Evolutionary conservation across 1,140 invertebrate genomes (phyloP).

Genomic region (Daktulosphaira vitifoliae): DNA sequence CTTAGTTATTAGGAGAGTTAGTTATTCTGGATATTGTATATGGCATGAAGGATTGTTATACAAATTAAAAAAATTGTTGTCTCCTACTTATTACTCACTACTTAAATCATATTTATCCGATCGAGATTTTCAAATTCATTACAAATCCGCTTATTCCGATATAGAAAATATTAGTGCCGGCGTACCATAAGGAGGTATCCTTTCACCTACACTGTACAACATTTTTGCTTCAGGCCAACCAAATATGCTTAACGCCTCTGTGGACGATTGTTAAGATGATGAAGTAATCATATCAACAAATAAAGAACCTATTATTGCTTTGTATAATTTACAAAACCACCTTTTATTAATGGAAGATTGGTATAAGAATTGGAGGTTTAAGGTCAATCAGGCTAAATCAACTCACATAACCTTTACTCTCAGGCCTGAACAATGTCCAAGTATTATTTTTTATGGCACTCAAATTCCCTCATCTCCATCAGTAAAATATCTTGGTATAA

Average conservation of each 20-base stretch:
- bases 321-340: constrained; percentile 36
- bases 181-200: constrained; percentile 4
- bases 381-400: too few species aligned
- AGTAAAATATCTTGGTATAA: constrained; percentile 7
- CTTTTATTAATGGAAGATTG: too few species aligned
- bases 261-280: constrained; percentile 13
- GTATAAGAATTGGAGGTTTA: too few species aligned
- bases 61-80: constrained; percentile 39
- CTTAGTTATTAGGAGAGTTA: too few species aligned
- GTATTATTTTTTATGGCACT: too few species aligned
- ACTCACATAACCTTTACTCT: constrained; percentile 40
- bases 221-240: not conserved
- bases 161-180: not conserved
- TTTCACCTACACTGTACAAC: constrained; percentile 2
- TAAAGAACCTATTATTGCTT: constrained; percentile 25
- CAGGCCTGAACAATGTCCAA: too few species aligned
- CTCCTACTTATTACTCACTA: not conserved
- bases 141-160: not conserved
- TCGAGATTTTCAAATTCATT: constrained; percentile 35
- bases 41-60: too few species aligned
- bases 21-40: too few species aligned
- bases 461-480: too few species aligned
- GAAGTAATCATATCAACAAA: constrained; percentile 3
- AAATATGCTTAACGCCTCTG: not conserved
- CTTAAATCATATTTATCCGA: too few species aligned